Conservation (phyloP, 1,140 invertebrate species). For the Drosophila triauraria region DNA sequence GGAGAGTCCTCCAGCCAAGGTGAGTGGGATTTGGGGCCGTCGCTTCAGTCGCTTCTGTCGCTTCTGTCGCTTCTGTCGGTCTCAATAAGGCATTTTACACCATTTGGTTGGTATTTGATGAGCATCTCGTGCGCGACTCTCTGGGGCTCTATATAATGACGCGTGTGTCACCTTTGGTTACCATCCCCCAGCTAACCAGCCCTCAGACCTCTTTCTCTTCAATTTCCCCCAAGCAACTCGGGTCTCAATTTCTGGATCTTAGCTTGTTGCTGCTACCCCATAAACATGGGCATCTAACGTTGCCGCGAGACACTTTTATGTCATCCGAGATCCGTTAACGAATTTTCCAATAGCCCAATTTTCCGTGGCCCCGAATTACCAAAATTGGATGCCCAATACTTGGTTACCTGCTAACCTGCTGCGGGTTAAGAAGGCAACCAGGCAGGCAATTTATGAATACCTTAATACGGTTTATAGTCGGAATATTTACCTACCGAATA, state of each 20-base stretch:
- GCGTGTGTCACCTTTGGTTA: constrained; percentile 26
- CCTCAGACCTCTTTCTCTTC: not conserved
- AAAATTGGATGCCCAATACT: constrained; percentile 60
- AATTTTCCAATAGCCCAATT: constrained; percentile 77
- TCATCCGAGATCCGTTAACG: constrained; percentile 71
- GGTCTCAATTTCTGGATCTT: constrained; percentile 31
- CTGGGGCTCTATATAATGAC: constrained; percentile 37
- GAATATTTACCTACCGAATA: constrained; percentile 75
- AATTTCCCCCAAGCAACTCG: constrained; percentile 8
- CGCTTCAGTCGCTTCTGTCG: not conserved
- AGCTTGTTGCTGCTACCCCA: constrained; percentile 68
- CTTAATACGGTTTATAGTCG: constrained; percentile 80
- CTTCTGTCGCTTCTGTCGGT: constrained; percentile 25
- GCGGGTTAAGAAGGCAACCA: constrained; percentile 24
- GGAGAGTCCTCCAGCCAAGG: constrained; percentile 3
- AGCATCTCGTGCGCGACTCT: constrained; percentile 57
- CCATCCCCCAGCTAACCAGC: constrained; percentile 1
- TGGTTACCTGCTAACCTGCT: constrained; percentile 3
- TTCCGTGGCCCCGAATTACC: constrained; percentile 41
- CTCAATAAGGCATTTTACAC: constrained; percentile 82
- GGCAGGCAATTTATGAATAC: constrained; percentile 76
- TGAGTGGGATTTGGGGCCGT: constrained; percentile 51
- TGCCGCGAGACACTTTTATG: constrained; percentile 66
- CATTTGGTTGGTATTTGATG: constrained; percentile 75
- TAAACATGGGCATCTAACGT: constrained; percentile 33